phyloP scores from a whole-genome alignment of 2,888 invertebrate species.

The Drosophila meridiana region DNA sequence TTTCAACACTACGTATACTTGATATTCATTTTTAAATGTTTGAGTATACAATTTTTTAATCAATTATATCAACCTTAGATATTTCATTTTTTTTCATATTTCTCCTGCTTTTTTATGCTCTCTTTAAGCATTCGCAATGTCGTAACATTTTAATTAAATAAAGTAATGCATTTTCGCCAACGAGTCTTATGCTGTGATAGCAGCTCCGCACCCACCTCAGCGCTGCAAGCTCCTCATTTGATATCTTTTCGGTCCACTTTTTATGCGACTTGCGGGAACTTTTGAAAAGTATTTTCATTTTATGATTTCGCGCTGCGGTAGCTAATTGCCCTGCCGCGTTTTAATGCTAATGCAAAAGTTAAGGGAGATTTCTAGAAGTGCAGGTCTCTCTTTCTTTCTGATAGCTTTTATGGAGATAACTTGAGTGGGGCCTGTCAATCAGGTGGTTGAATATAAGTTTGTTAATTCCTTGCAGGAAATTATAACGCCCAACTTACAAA shows the following conservation, averaged over 20 bases:
- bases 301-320: slow-evolving; percentile 52
- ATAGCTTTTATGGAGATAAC: not conserved
- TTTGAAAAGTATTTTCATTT: slow-evolving; percentile 61
- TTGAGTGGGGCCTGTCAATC: slow-evolving; percentile 39
- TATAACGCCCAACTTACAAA: slow-evolving; percentile 48
- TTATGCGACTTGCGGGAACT: slow-evolving; percentile 66
- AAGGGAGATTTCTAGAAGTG: slow-evolving; percentile 5
- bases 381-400: not conserved
- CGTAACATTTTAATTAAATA: slow-evolving; percentile 49
- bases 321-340: slow-evolving; percentile 56
- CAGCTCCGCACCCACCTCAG: not conserved
- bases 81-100: not conserved
- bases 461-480: slow-evolving; percentile 51
- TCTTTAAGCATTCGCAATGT: slow-evolving; percentile 23
- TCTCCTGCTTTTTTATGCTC: not conserved
- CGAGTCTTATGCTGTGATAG: slow-evolving; percentile 13
- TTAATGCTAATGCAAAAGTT: slow-evolving; percentile 67
- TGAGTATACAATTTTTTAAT: not conserved
- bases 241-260: slow-evolving; percentile 42
- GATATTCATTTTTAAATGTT: not conserved
- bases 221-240: slow-evolving; percentile 22
- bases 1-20: slow-evolving; percentile 1
- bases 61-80: too few relatives aligned
- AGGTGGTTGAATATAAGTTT: slow-evolving; percentile 11
- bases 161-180: slow-evolving; percentile 31